Conservation (phyloP, 1,140 invertebrate genomes). For the Epicauta chinensis region DNA sequence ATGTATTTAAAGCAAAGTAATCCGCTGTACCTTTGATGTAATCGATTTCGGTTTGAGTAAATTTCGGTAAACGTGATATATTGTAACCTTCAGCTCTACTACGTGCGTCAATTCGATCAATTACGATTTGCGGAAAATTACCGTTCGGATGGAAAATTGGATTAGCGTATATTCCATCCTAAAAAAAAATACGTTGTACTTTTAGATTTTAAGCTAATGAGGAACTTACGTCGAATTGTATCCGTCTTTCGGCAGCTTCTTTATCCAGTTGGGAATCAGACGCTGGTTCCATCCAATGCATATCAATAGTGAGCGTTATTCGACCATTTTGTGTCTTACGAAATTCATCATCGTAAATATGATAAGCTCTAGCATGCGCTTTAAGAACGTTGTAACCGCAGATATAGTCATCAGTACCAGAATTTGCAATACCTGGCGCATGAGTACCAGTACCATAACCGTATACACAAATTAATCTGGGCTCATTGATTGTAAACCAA, state of each 20-base stretch:
- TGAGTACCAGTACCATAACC: conserved; percentile 23
- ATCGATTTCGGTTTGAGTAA: conserved; percentile 46
- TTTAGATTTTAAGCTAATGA: conserved; percentile 8
- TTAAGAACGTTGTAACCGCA: conserved; percentile 29
- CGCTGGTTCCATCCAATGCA: conserved; percentile 30
- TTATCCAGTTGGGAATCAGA: conserved; percentile 41
- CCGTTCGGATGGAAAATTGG: conserved; percentile 55
- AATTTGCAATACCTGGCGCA: conserved; percentile 25
- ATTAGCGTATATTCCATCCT: conserved; percentile 54
- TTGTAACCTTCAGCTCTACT: conserved; percentile 42
- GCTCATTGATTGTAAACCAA: conserved; percentile 50
- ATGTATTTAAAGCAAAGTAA: conserved; percentile 41
- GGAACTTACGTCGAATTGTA: conserved; percentile 41
- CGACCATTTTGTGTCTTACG: conserved; percentile 22
- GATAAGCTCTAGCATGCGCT: conserved; percentile 28
- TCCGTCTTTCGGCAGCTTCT: conserved; percentile 44
- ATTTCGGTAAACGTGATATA: conserved; percentile 52
- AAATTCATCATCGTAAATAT: conserved; percentile 30
- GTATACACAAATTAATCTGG: conserved; percentile 34
- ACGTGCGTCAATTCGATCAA: conserved; percentile 39
- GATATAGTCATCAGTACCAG: conserved; percentile 26
- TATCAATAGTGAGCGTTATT: conserved; percentile 1
- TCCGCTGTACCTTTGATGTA: conserved; percentile 5
- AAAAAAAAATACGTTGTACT: conserved; percentile 32
- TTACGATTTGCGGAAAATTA: conserved; percentile 8